Base-by-base conservation (phyloP, 2,888 invertebrate genomes). In the Listrodromus nycthemerus region DNA sequence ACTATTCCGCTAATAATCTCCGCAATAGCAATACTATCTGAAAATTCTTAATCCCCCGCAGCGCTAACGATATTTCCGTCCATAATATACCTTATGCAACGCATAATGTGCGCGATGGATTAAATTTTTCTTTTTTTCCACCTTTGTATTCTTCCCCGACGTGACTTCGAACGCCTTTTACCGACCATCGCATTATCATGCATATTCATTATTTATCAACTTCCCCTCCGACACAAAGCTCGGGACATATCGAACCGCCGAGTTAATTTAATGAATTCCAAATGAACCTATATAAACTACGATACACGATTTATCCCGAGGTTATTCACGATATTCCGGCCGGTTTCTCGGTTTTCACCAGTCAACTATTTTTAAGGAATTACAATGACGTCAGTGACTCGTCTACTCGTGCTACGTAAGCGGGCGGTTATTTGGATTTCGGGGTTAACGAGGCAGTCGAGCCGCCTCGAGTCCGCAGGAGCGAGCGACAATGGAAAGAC, bases 301-400 rank as follows among this genome's bases (percentile, higher is more conserved):
- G 4, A 45, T 45, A 16, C 41, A 45, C 41, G 16, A 45, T 16
- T 45, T 45, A 45, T 69, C 27, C 21, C 69, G 21, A 10, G 3
- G 10, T 37, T n/a, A 41, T 45, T 30, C 10, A 52, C 30, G 13
- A 45, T 1, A 24, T 8, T 24, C 27, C 6, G 16, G 24, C 27
- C 16, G 16, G 27, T 16, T 61, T 61, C 61, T 16, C 61, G 61
- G 27, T 16, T 24, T 27, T 61, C 19, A 30, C 61, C 30, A 21
- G 3, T 73, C n/a, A 21, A 82, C 84, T 87, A 88, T 90, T 89
- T 90, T 89, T 89, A 87, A 85, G 83, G 55, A 73, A 86, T 86
- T 86, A 84, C 84, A 76, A 86, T 90, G 89, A 89, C 90, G 90
- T 88, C 88, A 87, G 80, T 61, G 77, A 30, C 58, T 55, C 24